Percentiles rank a stretch among this genome's conserved stretches.
Evolutionary conservation across 2,888 invertebrate species (phyloP).

Genomic region (Mythimna ferrago): DNA sequence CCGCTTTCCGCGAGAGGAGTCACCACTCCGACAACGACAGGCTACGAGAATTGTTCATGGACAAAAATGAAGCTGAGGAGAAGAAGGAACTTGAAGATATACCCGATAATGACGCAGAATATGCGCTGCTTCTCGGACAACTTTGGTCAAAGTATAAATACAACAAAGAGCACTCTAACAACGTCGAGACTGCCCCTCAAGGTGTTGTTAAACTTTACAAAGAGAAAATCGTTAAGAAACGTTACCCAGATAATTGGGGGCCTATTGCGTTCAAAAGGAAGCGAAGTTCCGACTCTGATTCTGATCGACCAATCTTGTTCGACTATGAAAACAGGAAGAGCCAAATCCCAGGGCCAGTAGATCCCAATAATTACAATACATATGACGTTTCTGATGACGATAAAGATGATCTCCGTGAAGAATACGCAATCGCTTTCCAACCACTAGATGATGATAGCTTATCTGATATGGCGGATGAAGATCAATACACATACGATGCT

Average conservation of each 20-base stretch:
- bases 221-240: slow-evolving; percentile 86
- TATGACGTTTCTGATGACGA: slow-evolving; percentile 83
- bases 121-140: slow-evolving; percentile 89
- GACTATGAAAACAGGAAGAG: slow-evolving; percentile 79
- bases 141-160: slow-evolving; percentile 91
- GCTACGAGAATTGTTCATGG: slow-evolving; percentile 83
- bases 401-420: slow-evolving; percentile 85
- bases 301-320: slow-evolving; percentile 70
- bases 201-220: slow-evolving; percentile 87
- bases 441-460: slow-evolving; percentile 85
- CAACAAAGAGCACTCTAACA: slow-evolving; percentile 79
- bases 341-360: slow-evolving; percentile 64
- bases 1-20: slow-evolving; percentile 85
- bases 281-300: slow-evolving; percentile 82
- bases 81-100: slow-evolving; percentile 76
- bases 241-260: slow-evolving; percentile 87
- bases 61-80: slow-evolving; percentile 78
- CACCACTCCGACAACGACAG: slow-evolving; percentile 85
- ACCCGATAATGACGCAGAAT: slow-evolving; percentile 87
- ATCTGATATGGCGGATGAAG: slow-evolving; percentile 82
- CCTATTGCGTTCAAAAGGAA: slow-evolving; percentile 89
- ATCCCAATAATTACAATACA: slow-evolving; percentile 80
- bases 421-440: slow-evolving; percentile 87
- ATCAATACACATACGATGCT: slow-evolving; percentile 82
- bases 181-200: slow-evolving; percentile 79